These are phyloP conservation scores for Ataeniobius toweri DNA, from an alignment of 2,797 vertebrate genomes.

Conservation along the genomic window DNA sequence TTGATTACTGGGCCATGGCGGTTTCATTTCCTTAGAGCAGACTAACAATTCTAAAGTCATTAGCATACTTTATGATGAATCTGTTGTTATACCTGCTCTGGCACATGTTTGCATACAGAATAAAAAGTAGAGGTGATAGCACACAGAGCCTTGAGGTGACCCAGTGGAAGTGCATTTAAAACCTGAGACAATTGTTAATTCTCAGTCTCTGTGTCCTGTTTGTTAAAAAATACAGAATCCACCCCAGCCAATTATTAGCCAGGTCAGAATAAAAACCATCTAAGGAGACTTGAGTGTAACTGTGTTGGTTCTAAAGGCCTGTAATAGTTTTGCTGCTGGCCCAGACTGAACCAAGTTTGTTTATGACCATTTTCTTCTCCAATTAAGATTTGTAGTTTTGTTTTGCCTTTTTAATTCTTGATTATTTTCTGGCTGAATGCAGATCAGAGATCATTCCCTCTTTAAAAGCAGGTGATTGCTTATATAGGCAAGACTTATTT, in stretches of 20 bases:
- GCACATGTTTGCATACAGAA: not conserved
- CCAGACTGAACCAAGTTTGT: not conserved
- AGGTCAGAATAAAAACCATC: not conserved
- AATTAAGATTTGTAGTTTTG: not conserved
- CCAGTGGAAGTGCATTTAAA: not conserved
- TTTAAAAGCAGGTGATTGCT: too few relatives aligned
- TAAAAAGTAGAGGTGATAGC: not conserved
- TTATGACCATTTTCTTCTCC: not conserved
- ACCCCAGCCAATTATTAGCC: not conserved
- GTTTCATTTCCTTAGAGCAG: too few relatives aligned
- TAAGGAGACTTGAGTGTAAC: too few relatives aligned
- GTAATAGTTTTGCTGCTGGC: not conserved
- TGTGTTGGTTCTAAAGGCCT: not conserved
- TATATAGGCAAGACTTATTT: too few relatives aligned
- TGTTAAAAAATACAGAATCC: not conserved
- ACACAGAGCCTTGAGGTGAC: not conserved
- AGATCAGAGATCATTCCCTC: too few relatives aligned
- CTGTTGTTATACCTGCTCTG: too few relatives aligned
- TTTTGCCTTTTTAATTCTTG: not conserved
- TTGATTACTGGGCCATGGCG: too few relatives aligned
- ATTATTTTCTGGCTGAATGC: not conserved
- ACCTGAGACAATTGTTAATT: not conserved
- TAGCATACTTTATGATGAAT: too few relatives aligned
- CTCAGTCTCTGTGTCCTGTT: not conserved
- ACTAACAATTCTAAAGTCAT: too few relatives aligned